These are phyloP conservation scores for Poeciliopsis turneri DNA, from an alignment of 2,797 vertebrate genomes.

Conservation along the genomic window DNA sequence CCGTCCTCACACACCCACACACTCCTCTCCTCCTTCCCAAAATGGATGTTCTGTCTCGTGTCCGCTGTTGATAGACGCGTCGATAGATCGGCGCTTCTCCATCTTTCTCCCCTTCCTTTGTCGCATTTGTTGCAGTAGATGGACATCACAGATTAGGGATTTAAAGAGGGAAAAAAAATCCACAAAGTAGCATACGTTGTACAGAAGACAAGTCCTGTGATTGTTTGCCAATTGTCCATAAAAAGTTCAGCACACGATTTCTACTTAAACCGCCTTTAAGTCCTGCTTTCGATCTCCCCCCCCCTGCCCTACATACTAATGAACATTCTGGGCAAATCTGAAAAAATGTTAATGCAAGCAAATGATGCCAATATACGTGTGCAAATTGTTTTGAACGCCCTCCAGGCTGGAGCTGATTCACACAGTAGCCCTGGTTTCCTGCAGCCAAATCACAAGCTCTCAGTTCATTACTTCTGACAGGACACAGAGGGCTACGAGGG, in stretches of 20 bases:
- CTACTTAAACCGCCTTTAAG: constrained; percentile 2
- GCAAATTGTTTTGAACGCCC: constrained; percentile 62
- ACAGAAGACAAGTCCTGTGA: not conserved
- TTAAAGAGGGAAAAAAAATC: not conserved
- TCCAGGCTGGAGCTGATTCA: constrained; percentile 60
- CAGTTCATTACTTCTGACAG: constrained; percentile 68
- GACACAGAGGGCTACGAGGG: constrained; percentile 61
- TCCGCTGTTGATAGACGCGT: constrained; percentile 28
- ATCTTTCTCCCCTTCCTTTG: not conserved
- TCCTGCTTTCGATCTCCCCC: constrained; percentile 1
- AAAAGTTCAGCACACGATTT: constrained; percentile 11
- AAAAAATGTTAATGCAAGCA: constrained; percentile 59
- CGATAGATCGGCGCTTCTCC: constrained; percentile 22
- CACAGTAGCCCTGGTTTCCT: constrained; percentile 51
- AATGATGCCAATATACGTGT: constrained; percentile 61
- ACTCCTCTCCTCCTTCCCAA: constrained; percentile 37
- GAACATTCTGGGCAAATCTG: constrained; percentile 45
- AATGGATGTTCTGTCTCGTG: constrained; percentile 36
- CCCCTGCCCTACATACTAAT: constrained; percentile 41
- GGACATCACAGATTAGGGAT: not conserved
- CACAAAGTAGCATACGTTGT: not conserved
- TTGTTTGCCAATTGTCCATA: constrained; percentile 5
- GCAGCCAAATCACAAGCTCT: constrained; percentile 61
- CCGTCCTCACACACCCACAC: constrained; percentile 34
- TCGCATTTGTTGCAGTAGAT: not conserved